Evolutionary conservation across 2,888 invertebrate species (phyloP), one percentile per base, ranked within the genome.

Genomic region (Cantharis flavilabris): DNA sequence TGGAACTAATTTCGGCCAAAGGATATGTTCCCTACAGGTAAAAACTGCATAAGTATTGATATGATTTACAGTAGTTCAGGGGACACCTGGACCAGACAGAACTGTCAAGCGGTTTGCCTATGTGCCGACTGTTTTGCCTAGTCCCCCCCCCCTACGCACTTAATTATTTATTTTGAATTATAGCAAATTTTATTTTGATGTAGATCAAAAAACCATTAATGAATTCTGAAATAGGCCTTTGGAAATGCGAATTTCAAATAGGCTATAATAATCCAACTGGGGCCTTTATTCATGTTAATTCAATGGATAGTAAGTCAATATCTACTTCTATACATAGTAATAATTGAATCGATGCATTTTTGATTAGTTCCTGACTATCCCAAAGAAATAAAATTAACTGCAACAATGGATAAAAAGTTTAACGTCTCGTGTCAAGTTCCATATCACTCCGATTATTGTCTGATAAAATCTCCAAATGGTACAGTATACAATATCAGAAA

Each of bases 11-110:
- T 71, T 79, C 13, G 13, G n/a, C n/a, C 28, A 77, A 9, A 72
- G 67, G n/a, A 78, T 72, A 63, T 81, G 81, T 65, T 72, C 76
- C 2, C 62, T 81, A 13, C 80, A 81, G 76, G 81, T 81, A 78
- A 20, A 10, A 9, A 72, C 69, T 20, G 20, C 3, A 20, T 20
- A 18, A 2, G 3, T 18, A 3, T 18, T 18, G 18, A 1, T 18
- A 18, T 18, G 18, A 18, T 18, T 18, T 2, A 18, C 18, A 18
- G 18, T 18, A 18, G 3, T 1, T 18, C n/a, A n/a, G n/a, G n/a
- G n/a, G n/a, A n/a, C n/a, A n/a, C n/a, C n/a, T n/a, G n/a, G n/a
- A n/a, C n/a, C n/a, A n/a, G n/a, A n/a, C n/a, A n/a, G n/a, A n/a
- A 18, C 18, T 18, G 18, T 18, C 18, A 18, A 3, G 18, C 18